phyloP scores from a whole-genome alignment of 2,113 vertebrate genomes.

The Channa argus region DNA sequence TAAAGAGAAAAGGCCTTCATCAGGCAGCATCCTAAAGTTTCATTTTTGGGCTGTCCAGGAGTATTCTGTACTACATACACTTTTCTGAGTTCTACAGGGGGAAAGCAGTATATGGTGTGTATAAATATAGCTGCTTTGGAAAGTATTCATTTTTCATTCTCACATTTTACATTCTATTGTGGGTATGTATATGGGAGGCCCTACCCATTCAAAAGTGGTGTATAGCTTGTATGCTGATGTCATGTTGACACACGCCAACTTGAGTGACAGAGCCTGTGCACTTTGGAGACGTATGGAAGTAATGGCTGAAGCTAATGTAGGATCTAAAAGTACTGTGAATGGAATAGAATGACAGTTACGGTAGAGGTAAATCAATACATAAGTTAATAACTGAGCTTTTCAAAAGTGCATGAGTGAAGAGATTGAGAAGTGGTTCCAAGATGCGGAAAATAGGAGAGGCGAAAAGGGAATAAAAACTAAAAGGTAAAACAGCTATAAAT shows the following conservation, averaged over 20 bases:
- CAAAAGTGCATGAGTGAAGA: not conserved
- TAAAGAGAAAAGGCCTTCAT: slow-evolving; percentile 4
- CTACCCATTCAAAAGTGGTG: not conserved
- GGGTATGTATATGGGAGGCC: not conserved
- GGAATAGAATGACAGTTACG: slow-evolving; percentile 18
- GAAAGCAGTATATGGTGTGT: too few species aligned
- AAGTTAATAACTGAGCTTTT: slow-evolving; percentile 27
- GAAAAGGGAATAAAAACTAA: not conserved
- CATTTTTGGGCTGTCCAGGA: not conserved
- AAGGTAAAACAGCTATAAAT: too few species aligned
- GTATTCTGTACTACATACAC: not conserved
- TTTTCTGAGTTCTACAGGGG: too few species aligned
- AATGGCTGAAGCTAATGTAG: slow-evolving; percentile 37
- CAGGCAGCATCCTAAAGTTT: not conserved
- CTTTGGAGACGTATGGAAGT: slow-evolving; percentile 7
- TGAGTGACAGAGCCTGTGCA: slow-evolving; percentile 28
- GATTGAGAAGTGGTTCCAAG: not conserved
- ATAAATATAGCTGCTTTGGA: too few species aligned
- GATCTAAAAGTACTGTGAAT: slow-evolving; percentile 14
- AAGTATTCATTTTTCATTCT: too few species aligned
- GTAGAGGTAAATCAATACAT: slow-evolving; percentile 28
- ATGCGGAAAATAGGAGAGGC: not conserved
- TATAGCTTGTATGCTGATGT: slow-evolving; percentile 24
- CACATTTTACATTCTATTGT: too few species aligned
- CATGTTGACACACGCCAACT: not conserved